Base-by-base conservation (phyloP, 2,888 invertebrate species). In the Gerris lacustris region DNA sequence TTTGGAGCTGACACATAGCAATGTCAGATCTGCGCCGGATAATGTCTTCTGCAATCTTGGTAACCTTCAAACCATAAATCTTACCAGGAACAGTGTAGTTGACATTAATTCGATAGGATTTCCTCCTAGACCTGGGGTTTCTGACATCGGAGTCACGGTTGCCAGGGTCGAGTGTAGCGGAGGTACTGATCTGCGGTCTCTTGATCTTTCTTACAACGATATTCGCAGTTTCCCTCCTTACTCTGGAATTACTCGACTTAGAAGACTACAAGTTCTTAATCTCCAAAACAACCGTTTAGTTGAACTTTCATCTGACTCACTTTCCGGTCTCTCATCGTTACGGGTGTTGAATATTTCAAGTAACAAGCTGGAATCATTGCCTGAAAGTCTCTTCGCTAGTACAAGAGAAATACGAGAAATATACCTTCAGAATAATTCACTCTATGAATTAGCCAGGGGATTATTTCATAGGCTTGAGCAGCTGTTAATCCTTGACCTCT, bases 381-480 rank as follows among this genome's bases (percentile, higher is more conserved):
- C 95, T 0, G 87, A 90, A 77, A 89, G 89, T 67, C 80, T 94
- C 71, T 93, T 96, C 80, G 87, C 89, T 66, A 88, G 89, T 76
- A 89, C 90, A 73, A 86, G 89, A 77, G 92, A 93, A 79, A 82
- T 92, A 71, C 86, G 90, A 73, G 92, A 93, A 81, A 85, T 94
- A 74, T 90, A 92, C 79, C 81, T 93, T 75, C 91, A 92, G 78
- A 89, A 91, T 81, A 95, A 96, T 80, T 88, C 90, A 73, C 82
- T 96, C 72, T 89, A 87, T 78, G 90, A 91, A 78, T 82, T 95
- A 73, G 91, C 93, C 68, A 87, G 88, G 76, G 91, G 91, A 47
- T 84, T 93, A 72, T 90, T 96, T 81, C 90, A 91, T 76, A 87
- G 90, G 1, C 83, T 94, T 72, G 91, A 92, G 78, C 91, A 92